A percentile compares a stretch with the other conserved stretches of the same genome.
phyloP scores from a whole-genome alignment of 1,140 invertebrate species.

The Neodiprion fabricii region DNA sequence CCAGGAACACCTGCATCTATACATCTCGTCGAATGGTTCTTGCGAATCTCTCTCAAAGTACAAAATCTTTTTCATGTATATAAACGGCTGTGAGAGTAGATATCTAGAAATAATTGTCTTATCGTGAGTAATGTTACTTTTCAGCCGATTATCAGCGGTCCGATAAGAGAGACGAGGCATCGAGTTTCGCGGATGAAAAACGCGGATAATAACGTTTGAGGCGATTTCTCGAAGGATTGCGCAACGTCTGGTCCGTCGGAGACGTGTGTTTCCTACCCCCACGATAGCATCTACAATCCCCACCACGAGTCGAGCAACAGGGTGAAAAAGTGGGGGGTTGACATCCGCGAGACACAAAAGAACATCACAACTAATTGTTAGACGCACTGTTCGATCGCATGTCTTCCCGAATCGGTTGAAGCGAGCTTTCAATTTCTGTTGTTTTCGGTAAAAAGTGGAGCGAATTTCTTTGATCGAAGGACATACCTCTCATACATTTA shows the following conservation, averaged over 20 bases:
- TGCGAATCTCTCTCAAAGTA: background rate
- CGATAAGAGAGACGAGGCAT: background rate
- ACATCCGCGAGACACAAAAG: slow-evolving; percentile 34
- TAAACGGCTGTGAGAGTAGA: too few species aligned
- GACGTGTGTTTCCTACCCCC: background rate
- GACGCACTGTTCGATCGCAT: slow-evolving; percentile 28
- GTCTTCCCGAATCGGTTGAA: slow-evolving; percentile 27
- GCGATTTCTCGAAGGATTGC: slow-evolving; percentile 1
- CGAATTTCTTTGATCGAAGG: too few species aligned
- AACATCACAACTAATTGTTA: slow-evolving; percentile 28
- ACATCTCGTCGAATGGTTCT: background rate
- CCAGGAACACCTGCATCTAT: background rate
- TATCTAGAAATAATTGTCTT: too few species aligned
- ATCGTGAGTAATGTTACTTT: background rate
- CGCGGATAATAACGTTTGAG: background rate
- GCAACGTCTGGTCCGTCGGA: background rate
- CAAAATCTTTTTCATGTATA: background rate
- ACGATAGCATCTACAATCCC: background rate
- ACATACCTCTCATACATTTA: too few species aligned
- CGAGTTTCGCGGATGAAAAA: background rate
- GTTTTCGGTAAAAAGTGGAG: too few species aligned
- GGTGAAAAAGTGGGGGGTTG: slow-evolving; percentile 21
- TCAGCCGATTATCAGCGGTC: background rate
- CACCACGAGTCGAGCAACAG: background rate
- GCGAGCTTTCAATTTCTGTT: background rate